Percentiles rank a stretch among this genome's conserved stretches.
Conservation (phyloP, 1,140 invertebrate genomes). For the Pseudomyrmex concolor region DNA sequence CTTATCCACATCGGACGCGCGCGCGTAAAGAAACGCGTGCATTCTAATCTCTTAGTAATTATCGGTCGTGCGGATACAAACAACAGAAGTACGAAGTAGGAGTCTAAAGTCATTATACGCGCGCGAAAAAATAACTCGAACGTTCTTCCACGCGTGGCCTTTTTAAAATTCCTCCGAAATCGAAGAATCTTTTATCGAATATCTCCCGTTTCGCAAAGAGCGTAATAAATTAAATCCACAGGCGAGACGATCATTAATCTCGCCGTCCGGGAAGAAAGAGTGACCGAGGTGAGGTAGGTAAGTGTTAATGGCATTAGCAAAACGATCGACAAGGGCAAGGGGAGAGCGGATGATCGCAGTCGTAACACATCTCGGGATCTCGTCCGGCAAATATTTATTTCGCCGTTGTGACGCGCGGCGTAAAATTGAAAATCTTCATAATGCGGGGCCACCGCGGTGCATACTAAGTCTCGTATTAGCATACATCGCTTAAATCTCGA, state of each 20-base stretch:
- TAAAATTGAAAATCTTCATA: conserved; percentile 79
- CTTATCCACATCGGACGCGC: background rate
- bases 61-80: background rate
- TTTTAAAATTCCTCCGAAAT: background rate
- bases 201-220: background rate
- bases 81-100: background rate
- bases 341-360: conserved; percentile 18
- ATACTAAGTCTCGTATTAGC: conserved; percentile 77
- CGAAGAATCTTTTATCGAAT: background rate
- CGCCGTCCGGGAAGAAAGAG: conserved; percentile 32
- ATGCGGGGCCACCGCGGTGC: conserved; percentile 69
- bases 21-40: background rate
- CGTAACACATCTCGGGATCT: conserved; percentile 37
- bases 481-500: conserved; percentile 77
- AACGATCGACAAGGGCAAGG: conserved; percentile 50
- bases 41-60: conserved; percentile 1
- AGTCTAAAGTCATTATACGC: background rate
- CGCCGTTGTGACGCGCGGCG: conserved; percentile 49
- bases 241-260: conserved; percentile 47
- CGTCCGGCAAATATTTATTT: conserved; percentile 73
- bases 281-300: conserved; percentile 1
- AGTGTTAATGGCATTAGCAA: conserved; percentile 65
- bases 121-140: no score
- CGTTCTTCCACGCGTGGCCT: background rate
- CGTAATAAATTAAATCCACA: conserved; percentile 38